These are phyloP conservation scores for Argya squamiceps DNA, from an alignment of 2,797 vertebrate species.

Conservation along the genomic window DNA sequence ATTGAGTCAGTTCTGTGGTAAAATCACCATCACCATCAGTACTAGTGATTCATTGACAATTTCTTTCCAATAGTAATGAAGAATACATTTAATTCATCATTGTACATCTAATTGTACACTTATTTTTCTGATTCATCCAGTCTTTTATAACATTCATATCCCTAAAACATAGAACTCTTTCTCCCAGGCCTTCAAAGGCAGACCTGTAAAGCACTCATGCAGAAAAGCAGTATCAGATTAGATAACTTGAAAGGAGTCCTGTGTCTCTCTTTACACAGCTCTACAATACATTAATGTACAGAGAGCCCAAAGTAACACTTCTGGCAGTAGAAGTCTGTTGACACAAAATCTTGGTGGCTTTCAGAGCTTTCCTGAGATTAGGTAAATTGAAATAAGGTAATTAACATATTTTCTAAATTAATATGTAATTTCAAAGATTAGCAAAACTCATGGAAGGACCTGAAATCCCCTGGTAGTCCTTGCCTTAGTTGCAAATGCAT, in stretches of 20 bases:
- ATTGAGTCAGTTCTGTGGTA: not conserved
- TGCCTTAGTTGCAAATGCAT: slow-evolving; percentile 17
- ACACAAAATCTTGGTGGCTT: not conserved
- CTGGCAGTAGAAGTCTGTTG: not conserved
- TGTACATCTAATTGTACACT: not conserved
- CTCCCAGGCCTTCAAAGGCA: not conserved
- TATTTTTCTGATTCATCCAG: slow-evolving; percentile 36
- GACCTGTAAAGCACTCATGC: not conserved
- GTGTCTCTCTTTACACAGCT: not conserved
- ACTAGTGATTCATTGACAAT: not conserved
- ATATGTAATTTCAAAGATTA: not conserved
- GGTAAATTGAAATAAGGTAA: slow-evolving; percentile 1
- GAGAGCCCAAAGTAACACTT: not conserved
- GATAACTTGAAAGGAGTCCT: not conserved
- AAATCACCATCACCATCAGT: slow-evolving; percentile 29
- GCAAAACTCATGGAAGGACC: not conserved
- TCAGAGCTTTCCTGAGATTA: not conserved
- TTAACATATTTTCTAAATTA: slow-evolving; percentile 4
- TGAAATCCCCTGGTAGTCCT: not conserved
- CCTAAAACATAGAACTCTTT: not conserved
- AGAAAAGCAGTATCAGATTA: not conserved
- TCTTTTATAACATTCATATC: slow-evolving; percentile 30
- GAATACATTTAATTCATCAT: not conserved
- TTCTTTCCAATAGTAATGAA: slow-evolving; percentile 38
- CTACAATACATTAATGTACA: not conserved